Evolutionary conservation across 2,113 vertebrate species (phyloP), one percentile per base, ranked within the genome.

Genomic region (Piliocolobus tephrosceles): DNA sequence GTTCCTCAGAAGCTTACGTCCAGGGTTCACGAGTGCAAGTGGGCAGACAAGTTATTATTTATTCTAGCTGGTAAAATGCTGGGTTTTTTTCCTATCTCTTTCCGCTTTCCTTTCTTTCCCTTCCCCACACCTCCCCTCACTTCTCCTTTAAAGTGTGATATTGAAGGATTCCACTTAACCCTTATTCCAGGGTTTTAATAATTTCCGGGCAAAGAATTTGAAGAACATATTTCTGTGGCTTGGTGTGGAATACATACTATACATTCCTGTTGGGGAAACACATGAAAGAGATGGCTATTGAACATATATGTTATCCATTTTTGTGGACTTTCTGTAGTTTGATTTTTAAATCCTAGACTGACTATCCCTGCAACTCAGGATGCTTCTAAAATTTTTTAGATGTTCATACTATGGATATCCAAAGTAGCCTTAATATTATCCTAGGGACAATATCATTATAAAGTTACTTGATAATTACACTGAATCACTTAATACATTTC

Each of bases 191-290:
- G 35, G 30, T 64, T 96, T 98, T 97, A 50, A 84, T 89, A 47
- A 96, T 96, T 90, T 66, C 27, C 43, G 16, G 95, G 3, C 25
- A 70, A 89, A 98, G 35, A 57, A 95, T 96, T 98, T 97, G 91
- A 80, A 97, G 95, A 86, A 90, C 96, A 84, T 84, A 58, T 57
- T 68, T 91, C 91, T 83, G 92, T 50, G 78, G 68, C 52, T 88
- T 92, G 58, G n/a, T 96, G 6, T 90, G 66, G 50, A 95, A 79
- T 92, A 57, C 23, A 84, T 89, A 68, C 25, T 82, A 30, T 96
- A 79, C 92, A 90, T 90, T 96, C 82, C 66, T 94, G 9, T 73
- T 45, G 32, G 32, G 52, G 38, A 85, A 93, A 61, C 86, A 55
- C 47, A 23, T 38, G 38, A 73, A 75, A 89, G 40, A 85, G 55